Percentiles rank a stretch among this genome's conserved stretches.
Conservation (phyloP, 2,888 invertebrate species). For the Chymomyza caudatula region DNA sequence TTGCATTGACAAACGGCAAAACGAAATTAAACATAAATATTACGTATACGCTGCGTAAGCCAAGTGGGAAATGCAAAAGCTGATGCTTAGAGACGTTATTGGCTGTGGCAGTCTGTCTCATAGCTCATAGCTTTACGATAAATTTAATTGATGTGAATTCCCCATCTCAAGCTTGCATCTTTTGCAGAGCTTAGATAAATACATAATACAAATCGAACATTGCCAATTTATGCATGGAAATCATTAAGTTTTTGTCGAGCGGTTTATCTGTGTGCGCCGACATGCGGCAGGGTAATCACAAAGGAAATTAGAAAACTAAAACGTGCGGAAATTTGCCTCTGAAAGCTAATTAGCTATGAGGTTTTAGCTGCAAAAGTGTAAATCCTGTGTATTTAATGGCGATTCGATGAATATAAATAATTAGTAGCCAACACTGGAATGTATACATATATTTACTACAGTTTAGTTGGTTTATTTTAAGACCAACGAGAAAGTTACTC, state of each 20-base stretch:
- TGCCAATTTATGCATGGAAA: conserved; percentile 37
- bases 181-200: conserved; percentile 33
- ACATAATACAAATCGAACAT: conserved; percentile 4
- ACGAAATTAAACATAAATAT: conserved; percentile 68
- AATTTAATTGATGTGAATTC: conserved; percentile 59
- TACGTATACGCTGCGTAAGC: conserved; percentile 54
- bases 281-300: conserved; percentile 31
- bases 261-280: neutral
- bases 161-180: neutral
- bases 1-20: conserved; percentile 16
- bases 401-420: neutral
- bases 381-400: conserved; percentile 16
- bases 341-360: conserved; percentile 66
- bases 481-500: too few species aligned
- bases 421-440: neutral
- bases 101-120: conserved; percentile 16
- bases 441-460: too few species aligned
- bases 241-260: conserved; percentile 53
- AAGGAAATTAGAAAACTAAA: conserved; percentile 59
- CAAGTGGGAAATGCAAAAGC: conserved; percentile 62
- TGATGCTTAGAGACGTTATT: conserved; percentile 14
- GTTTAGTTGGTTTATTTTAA: too few species aligned
- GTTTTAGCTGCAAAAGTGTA: conserved; percentile 25
- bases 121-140: conserved; percentile 48
- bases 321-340: conserved; percentile 57